phyloP scores from a whole-genome alignment of 2,797 vertebrate genomes.

The Poecilia gillii region DNA sequence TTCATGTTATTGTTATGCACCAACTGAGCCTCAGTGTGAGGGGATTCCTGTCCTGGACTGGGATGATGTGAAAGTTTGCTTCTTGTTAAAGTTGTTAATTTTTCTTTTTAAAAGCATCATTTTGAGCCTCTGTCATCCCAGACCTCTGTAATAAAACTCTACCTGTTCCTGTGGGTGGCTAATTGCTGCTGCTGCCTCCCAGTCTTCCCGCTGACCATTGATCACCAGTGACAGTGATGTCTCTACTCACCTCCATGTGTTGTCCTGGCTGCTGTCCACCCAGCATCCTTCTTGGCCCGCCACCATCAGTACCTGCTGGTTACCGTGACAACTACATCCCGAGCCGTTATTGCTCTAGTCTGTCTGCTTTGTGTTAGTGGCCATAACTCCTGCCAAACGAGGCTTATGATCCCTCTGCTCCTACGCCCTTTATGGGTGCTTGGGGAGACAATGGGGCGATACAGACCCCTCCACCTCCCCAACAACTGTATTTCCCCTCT shows the following conservation, averaged over 20 bases:
- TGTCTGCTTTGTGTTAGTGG: constrained; percentile 49
- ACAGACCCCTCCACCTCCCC: constrained; percentile 44
- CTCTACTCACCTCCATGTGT: constrained; percentile 29
- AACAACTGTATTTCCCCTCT: constrained; percentile 66
- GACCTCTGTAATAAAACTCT: background rate
- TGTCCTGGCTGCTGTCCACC: constrained; percentile 46
- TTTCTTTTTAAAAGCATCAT: background rate
- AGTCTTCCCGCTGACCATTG: constrained; percentile 21
- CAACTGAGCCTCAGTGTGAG: too few relatives aligned
- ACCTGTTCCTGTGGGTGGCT: constrained; percentile 14
- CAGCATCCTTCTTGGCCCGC: constrained; percentile 33
- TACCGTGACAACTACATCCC: constrained; percentile 61
- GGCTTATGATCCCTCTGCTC: constrained; percentile 75
- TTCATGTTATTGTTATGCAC: background rate
- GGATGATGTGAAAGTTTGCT: background rate
- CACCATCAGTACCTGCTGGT: constrained; percentile 46
- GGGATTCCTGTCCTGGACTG: background rate
- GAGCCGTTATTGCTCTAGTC: constrained; percentile 28
- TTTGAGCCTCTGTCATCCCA: background rate
- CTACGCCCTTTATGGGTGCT: constrained; percentile 85
- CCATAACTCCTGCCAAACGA: constrained; percentile 76
- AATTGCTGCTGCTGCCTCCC: background rate
- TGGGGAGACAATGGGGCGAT: constrained; percentile 83
- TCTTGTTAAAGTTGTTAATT: background rate
- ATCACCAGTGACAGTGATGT: constrained; percentile 58